These are phyloP conservation scores for Bolinopsis microptera DNA, from an alignment of 37 sponge, comb jelly and placozoan genomes.

Conservation along the genomic window DNA sequence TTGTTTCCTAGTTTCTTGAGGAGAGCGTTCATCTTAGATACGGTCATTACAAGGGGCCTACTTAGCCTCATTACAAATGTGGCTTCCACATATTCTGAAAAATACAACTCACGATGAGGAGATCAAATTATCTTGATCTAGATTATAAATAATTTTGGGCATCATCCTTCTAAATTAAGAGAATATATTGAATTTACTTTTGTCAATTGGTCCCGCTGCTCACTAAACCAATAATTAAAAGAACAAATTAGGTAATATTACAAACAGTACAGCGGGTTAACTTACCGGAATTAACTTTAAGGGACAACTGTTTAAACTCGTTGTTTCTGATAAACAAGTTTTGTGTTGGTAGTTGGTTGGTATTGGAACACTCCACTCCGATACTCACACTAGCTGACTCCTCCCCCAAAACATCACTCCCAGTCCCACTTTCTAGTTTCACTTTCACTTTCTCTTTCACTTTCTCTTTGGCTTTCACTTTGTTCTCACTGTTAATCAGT, in stretches of 20 bases:
- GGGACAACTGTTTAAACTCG: conserved; percentile 22
- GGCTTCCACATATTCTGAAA: conserved; percentile 40
- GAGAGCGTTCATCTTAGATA: conserved; percentile 38
- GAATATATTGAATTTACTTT: too few species aligned
- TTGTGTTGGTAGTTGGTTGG: conserved; percentile 49
- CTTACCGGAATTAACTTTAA: conserved; percentile 36
- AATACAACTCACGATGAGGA: background rate
- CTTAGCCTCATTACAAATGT: background rate
- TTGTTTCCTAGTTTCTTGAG: conserved; percentile 47
- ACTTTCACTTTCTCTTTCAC: background rate
- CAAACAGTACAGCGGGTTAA: too few species aligned
- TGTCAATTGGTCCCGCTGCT: too few species aligned
- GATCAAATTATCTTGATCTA: background rate
- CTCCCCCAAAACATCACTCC: background rate
- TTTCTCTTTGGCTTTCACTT: background rate
- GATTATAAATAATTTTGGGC: too few species aligned
- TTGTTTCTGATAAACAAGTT: background rate
- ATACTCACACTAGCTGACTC: background rate
- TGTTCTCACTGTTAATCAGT: background rate
- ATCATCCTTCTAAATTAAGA: too few species aligned
- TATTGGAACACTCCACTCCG: conserved; percentile 49
- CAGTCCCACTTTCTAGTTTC: background rate
- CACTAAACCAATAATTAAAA: too few species aligned
- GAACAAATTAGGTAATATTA: too few species aligned
- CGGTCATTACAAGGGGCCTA: background rate